Evolutionary conservation across 2,113 vertebrate species (phyloP).

Genomic region (Synchiropus splendidus): DNA sequence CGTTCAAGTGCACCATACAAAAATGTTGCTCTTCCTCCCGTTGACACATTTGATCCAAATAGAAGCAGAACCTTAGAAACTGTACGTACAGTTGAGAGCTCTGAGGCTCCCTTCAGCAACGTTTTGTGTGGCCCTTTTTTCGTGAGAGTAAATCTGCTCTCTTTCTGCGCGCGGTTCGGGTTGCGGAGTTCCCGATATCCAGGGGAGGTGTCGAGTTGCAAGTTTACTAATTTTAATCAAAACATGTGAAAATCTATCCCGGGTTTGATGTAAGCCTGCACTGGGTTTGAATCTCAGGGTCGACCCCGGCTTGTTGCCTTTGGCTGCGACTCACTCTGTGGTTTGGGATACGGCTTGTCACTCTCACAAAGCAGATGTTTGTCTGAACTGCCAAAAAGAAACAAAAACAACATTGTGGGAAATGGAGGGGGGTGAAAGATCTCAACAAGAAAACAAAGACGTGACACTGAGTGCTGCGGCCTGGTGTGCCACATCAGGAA

Average conservation of each 20-base stretch:
- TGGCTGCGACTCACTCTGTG: constrained; percentile 82
- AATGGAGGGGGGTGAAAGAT: constrained; percentile 29
- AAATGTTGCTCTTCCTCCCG: too few species aligned
- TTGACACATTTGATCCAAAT: too few species aligned
- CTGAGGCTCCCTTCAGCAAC: constrained; percentile 4
- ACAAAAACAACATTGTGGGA: constrained; percentile 98
- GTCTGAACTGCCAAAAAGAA: constrained; percentile 96
- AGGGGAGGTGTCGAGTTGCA: constrained; percentile 92
- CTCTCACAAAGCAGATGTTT: constrained; percentile 97
- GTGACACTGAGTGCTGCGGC: constrained; percentile 10
- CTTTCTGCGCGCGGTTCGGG: constrained; percentile 76
- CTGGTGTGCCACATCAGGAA: too few species aligned
- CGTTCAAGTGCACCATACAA: too few species aligned
- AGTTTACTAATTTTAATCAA: constrained; percentile 99
- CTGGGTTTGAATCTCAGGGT: constrained; percentile 85
- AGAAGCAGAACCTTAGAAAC: too few species aligned
- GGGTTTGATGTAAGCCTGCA: constrained; percentile 89
- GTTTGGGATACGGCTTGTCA: constrained; percentile 95
- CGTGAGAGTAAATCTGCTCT: constrained; percentile 52
- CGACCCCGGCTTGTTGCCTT: constrained; percentile 93
- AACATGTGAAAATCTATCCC: constrained; percentile 95
- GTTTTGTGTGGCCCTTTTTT: constrained; percentile 1
- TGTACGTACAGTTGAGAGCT: constrained; percentile 24
- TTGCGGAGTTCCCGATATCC: constrained; percentile 85
- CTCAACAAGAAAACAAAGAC: constrained; percentile 58